A percentile compares a stretch with the other conserved stretches of the same genome.
Conservation (phyloP, 2,797 vertebrate species). For the Bryconaethiops microstoma region DNA sequence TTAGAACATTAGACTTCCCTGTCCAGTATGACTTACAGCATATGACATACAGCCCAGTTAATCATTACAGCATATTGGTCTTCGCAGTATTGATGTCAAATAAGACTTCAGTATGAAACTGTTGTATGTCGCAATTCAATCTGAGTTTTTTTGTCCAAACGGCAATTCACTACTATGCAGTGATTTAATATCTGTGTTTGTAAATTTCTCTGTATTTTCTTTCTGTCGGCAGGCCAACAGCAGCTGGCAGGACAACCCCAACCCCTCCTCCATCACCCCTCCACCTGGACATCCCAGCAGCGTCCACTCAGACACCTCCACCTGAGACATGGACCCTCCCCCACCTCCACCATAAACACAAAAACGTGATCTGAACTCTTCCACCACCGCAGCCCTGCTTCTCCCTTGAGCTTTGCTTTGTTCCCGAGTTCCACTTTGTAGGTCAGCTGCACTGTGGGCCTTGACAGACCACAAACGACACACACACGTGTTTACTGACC, state of each 20-base stretch:
- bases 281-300: constrained; percentile 81
- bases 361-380: constrained; percentile 35
- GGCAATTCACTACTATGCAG: not conserved
- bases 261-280: constrained; percentile 79
- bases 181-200: not conserved
- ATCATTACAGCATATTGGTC: not conserved
- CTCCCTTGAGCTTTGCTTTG: constrained; percentile 21
- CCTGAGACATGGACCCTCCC: constrained; percentile 69
- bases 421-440: not conserved
- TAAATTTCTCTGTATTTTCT: constrained; percentile 14
- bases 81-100: not conserved
- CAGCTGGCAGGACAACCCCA: constrained; percentile 85
- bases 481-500: not conserved
- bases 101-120: not conserved
- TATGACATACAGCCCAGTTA: not conserved
- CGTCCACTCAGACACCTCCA: constrained; percentile 84
- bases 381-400: constrained; percentile 27
- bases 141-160: too few species aligned
- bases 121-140: too few species aligned
- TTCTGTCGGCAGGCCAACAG: constrained; percentile 77
- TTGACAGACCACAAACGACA: constrained; percentile 5
- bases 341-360: constrained; percentile 59
- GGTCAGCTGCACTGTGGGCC: constrained; percentile 1
- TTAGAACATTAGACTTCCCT: not conserved
- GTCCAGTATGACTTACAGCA: not conserved